phyloP scores from a whole-genome alignment of 2,113 vertebrate genomes.

The Urocynchramus pylzowi region DNA sequence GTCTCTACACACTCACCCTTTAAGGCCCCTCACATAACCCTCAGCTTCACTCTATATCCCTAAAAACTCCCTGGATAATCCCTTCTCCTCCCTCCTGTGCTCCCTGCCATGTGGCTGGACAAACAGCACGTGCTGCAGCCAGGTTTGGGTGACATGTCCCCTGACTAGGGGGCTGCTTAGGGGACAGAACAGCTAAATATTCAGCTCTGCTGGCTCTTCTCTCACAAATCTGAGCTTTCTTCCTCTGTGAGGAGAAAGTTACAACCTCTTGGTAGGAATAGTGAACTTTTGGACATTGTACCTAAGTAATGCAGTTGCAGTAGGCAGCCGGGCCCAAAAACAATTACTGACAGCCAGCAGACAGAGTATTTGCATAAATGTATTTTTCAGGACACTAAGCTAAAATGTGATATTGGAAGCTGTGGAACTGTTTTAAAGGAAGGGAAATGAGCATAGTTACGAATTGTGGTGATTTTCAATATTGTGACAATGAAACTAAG shows the following conservation, averaged over 20 bases:
- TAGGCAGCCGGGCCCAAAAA: neutral
- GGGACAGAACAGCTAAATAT: neutral
- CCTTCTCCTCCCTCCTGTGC: neutral
- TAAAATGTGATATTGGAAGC: conserved; percentile 14
- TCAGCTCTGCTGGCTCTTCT: neutral
- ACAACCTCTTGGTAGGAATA: neutral
- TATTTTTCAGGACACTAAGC: conserved; percentile 19
- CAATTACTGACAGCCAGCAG: neutral
- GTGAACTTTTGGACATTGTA: neutral
- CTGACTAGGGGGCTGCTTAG: no score
- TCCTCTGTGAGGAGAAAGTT: neutral
- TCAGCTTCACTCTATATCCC: neutral
- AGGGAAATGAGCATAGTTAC: conserved; percentile 10
- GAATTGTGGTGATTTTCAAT: conserved; percentile 44
- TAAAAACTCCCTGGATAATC: neutral
- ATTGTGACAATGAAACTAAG: conserved; percentile 32
- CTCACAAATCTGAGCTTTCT: neutral
- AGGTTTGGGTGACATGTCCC: neutral
- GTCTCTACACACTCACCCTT: neutral
- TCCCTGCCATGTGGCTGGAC: neutral
- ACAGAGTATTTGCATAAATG: neutral
- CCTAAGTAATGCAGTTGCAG: neutral
- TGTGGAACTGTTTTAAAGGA: conserved; percentile 16
- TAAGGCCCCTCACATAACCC: neutral
- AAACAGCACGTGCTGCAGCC: neutral